Evolutionary conservation across 2,888 invertebrate genomes (phyloP), one percentile per base, ranked within the genome.

Genomic region (Atrina japonica): DNA sequence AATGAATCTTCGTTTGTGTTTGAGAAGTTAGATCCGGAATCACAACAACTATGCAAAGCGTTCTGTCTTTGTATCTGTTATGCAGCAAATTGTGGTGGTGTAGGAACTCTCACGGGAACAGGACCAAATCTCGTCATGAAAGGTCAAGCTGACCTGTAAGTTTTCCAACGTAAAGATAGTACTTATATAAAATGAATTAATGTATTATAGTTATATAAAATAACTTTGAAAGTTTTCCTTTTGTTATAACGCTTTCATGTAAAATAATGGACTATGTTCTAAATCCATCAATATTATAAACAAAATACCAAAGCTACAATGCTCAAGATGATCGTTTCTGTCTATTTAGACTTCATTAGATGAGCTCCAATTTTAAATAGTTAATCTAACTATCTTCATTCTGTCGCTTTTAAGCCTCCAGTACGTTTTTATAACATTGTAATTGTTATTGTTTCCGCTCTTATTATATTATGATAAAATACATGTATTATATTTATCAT

Each of bases 31-130:
- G 74, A 76, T 23, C 29, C 63, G 6, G 40, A 56, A 0, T 77
- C 71, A 41, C 52, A 69, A 21, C 67, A 71, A 18, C 52, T 87
- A 14, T 78, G 82, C 60, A 87, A 83, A 66, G 83, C 79, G 5
- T 76, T 87, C 61, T 76, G 78, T 16, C 68, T 87, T 47, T 70
- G 80, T 45, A 86, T 90, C 23, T 84, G 85, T 47, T 90, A 89
- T 66, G 83, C 89, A 5, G 89, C 90, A n/a, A 91, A 88, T 77
- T 86, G 87, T 30, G 91, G 91, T 7, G 91, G 91, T 0, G 88
- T 88, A 2, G 90, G 86, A 0, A 89, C 90, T 0, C 76, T 90
- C 25, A 91, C 90, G 2, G 90, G 90, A 9, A 89, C 90, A 0
- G 88, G 87, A 9, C 87, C 90, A 5, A 91, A 91, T 75, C 82